Evolutionary conservation across 2,113 vertebrate genomes (phyloP).

Genomic region (Oreochromis tanganicae): DNA sequence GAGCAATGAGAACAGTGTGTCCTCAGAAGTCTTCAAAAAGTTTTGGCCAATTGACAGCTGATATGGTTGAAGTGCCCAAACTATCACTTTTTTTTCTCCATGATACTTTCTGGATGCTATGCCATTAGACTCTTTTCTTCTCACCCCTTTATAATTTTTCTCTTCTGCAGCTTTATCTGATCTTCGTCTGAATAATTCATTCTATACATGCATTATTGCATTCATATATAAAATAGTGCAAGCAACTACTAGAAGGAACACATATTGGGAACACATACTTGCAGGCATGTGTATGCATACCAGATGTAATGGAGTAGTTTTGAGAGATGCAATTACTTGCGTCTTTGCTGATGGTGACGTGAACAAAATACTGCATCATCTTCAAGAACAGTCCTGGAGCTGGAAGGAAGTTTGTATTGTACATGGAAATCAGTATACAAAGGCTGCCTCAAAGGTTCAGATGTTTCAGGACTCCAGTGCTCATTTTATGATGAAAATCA

Average conservation of each 20-base stretch:
- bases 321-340: background rate
- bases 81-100: background rate
- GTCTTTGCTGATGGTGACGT: background rate
- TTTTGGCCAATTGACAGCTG: slow-evolving; percentile 11
- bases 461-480: background rate
- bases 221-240: background rate
- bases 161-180: background rate
- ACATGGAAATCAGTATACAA: background rate
- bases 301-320: background rate
- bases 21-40: slow-evolving; percentile 12
- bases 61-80: background rate
- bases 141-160: background rate
- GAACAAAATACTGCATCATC: background rate
- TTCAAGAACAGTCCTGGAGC: background rate
- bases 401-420: background rate
- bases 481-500: background rate
- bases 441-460: background rate
- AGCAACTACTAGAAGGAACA: background rate
- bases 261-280: background rate
- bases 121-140: background rate
- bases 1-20: background rate
- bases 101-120: background rate
- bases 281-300: background rate
- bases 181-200: background rate
- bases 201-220: background rate